Base-by-base conservation (phyloP, 2,888 invertebrate genomes). In the Chymomyza procnemis region DNA sequence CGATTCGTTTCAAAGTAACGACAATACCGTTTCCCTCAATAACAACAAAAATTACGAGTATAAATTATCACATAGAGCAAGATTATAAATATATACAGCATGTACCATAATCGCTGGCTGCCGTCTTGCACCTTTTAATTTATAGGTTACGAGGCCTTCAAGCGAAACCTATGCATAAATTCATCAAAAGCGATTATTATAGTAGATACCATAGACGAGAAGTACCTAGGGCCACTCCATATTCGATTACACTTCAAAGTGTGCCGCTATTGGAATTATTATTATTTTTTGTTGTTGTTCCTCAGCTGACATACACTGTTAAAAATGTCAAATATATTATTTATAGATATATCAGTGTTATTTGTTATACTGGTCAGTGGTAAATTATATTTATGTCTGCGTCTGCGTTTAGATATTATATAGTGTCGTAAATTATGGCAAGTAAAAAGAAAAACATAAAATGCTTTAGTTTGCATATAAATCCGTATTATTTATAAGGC, bases 131-230 rank as follows among this genome's bases (percentile, higher is more conserved):
- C 54, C 54, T 58, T n/a, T 61, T 55, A 81, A 86, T 81, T 86
- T 81, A 86, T 79, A 71, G 58, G 71, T 67, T 70, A 66, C 72
- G 67, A 81, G 85, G 72, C 85, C 87, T 84, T 80, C 76, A 75
- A 61, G 47, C 65, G 50, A 47, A 61, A 68, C 70, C 60, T 56
- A 52, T 71, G 63, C 75, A 83, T 83, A 83, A 83, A 83, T 87
- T 76, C 81, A 74, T 83, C 87, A 87, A 71, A 69, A 69, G 74
- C 76, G 87, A 87, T 87, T 85, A 87, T 66, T 84, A 67, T 76
- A 41, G 34, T 41, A 41, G 34, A 12, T 41, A 74, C 67, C 64
- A 54, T 48, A 30, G 19, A 61, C 55, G 18, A 50, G 9, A 47
- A 30, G 63, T 70, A 70, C 61, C 66, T 76, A 69, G 76, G 76